Base-by-base conservation (phyloP, 2,888 invertebrate species). In the Drosophila phalerata region DNA sequence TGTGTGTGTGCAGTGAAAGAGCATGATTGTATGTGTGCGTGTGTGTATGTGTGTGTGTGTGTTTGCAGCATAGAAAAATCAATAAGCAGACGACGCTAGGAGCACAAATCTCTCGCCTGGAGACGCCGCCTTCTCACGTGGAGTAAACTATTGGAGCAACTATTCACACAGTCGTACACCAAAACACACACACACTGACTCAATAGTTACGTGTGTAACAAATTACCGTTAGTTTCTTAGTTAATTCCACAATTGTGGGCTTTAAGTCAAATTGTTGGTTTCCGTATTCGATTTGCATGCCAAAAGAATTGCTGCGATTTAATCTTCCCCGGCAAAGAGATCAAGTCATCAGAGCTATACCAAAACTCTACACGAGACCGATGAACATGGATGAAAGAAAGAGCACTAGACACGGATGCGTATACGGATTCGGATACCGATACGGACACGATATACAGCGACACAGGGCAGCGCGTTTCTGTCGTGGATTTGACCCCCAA, bases 31-130 rank as follows among this genome's bases (percentile, higher is more conserved):
- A 32, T 63, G 47, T 34, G 30, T 47, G 38, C 17, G 43, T 19
- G 34, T 38, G 48, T 32, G 25, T 9, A 40, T 25, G 45, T 57
- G 51, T 56, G 48, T 53, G 52, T 40, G 51, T 61, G 48, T 49
- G 45, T 65, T 30, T 70, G 74, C 57, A 65, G 70, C 70, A 77
- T 71, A 77, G 77, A 78, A 78, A 78, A 78, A 78, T 78, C 77
- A 78, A 78, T 78, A 78, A 76, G 66, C 58, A 48, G 48, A 15
- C 72, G 63, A 42, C 42, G 56, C 57, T 30, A 49, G 43, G 43
- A 49, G 34, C 49, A 32, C 42, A 40, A 61, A 56, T 61, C 62
- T 71, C 42, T 55, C 42, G 51, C 32, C 17, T 53, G 45, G 45
- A 37, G 43, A 53, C 65, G 73, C 56, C 57, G 53, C 52, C 53